Conservation (phyloP, 2,888 invertebrate genomes). For the Drosophila dives region DNA sequence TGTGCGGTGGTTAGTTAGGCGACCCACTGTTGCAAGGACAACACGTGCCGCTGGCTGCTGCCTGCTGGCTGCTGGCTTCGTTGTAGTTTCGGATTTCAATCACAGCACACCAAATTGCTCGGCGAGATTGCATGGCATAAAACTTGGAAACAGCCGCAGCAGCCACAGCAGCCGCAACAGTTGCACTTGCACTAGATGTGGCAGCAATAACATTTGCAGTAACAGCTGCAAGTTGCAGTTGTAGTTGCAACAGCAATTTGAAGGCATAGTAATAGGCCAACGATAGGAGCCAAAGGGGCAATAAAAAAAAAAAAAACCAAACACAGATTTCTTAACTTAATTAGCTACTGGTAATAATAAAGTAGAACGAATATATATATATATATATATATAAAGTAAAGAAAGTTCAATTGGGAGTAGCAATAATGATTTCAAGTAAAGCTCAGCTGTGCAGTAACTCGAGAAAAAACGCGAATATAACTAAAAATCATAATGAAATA, state of each 20-base stretch:
- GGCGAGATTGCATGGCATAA: conserved; percentile 44
- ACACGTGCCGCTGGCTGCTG: conserved; percentile 5
- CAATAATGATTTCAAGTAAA: not conserved
- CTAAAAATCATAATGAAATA: not conserved
- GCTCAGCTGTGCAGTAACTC: too few species aligned
- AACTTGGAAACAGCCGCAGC: conserved; percentile 16
- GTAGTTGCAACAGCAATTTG: not conserved
- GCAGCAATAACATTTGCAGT: conserved; percentile 10
- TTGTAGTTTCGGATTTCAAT: conserved; percentile 50
- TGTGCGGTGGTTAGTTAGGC: not conserved
- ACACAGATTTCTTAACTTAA: too few species aligned
- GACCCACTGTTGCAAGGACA: conserved; percentile 43
- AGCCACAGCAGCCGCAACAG: conserved; percentile 27
- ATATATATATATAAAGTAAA: not conserved
- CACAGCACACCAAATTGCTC: conserved; percentile 53
- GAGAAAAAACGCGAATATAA: not conserved
- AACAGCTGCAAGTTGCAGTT: not conserved
- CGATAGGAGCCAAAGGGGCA: not conserved
- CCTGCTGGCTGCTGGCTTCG: conserved; percentile 14
- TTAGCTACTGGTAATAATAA: not conserved
- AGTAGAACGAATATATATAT: not conserved
- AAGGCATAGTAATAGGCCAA: not conserved
- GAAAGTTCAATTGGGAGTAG: not conserved
- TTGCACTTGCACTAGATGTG: not conserved
- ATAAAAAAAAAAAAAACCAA: too few species aligned